A percentile compares a stretch with the other conserved stretches of the same genome.
phyloP scores from a whole-genome alignment of 2,113 vertebrate species.

The Scomber scombrus region DNA sequence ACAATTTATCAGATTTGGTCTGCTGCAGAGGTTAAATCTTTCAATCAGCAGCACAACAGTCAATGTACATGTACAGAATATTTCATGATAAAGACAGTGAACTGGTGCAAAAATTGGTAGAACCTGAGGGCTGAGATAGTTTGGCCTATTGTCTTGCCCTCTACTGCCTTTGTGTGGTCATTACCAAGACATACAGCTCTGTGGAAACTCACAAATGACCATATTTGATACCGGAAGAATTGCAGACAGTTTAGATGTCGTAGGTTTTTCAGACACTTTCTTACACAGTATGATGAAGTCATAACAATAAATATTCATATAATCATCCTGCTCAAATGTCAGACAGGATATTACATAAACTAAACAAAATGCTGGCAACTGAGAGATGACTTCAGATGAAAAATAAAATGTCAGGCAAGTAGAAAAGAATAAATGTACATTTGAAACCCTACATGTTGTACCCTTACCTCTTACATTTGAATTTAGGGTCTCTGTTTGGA shows the following conservation, averaged over 20 bases:
- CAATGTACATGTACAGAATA: not conserved
- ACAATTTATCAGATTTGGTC: not conserved
- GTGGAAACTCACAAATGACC: constrained; percentile 20
- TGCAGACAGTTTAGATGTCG: not conserved
- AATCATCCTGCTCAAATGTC: not conserved
- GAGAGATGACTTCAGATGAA: not conserved
- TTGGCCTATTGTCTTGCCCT: constrained; percentile 19
- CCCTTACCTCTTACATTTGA: not conserved
- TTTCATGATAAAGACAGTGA: not conserved
- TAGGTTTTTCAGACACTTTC: not conserved
- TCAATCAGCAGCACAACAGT: not conserved
- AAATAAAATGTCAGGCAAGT: not conserved
- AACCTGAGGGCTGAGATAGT: not conserved
- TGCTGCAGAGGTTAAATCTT: not conserved
- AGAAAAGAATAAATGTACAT: not conserved
- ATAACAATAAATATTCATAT: not conserved
- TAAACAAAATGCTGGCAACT: not conserved
- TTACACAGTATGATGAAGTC: not conserved
- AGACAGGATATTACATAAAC: not conserved
- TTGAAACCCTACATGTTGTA: not conserved
- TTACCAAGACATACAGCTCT: constrained; percentile 29
- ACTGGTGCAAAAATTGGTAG: not conserved
- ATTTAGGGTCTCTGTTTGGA: constrained; percentile 77
- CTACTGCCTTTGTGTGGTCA: constrained; percentile 68
- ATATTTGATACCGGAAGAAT: constrained; percentile 26